A percentile compares a stretch with the other conserved stretches of the same genome.
Conservation (phyloP, 2,888 invertebrate genomes). For the Carcina quercana region DNA sequence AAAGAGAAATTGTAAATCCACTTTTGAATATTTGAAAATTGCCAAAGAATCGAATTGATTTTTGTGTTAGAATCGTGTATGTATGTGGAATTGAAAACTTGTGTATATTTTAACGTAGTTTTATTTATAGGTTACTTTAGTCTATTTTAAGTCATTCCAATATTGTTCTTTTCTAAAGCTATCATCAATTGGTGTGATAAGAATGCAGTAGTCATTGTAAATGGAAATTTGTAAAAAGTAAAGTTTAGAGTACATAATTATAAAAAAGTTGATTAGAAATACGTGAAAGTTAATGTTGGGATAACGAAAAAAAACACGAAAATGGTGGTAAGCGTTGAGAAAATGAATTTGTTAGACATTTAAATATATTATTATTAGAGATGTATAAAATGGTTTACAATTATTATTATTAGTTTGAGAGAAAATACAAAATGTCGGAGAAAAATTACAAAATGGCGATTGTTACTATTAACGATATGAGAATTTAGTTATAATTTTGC, state of each 20-base stretch:
- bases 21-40: slow-evolving; percentile 68
- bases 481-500: slow-evolving; percentile 75
- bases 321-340: slow-evolving; percentile 63
- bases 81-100: slow-evolving; percentile 41
- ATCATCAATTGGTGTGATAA: slow-evolving; percentile 53
- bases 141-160: slow-evolving; percentile 51
- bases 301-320: slow-evolving; percentile 50
- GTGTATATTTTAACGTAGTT: slow-evolving; percentile 1
- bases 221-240: slow-evolving; percentile 66
- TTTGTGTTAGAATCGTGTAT: slow-evolving; percentile 34
- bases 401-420: slow-evolving; percentile 69
- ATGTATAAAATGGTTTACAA: slow-evolving; percentile 72
- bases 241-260: slow-evolving; percentile 48
- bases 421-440: slow-evolving; percentile 53
- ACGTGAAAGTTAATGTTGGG: slow-evolving; percentile 63
- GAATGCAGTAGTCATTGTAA: slow-evolving; percentile 54
- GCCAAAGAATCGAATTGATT: slow-evolving; percentile 69
- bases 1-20: slow-evolving; percentile 65
- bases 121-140: slow-evolving; percentile 31
- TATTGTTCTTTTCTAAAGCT: slow-evolving; percentile 63
- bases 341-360: slow-evolving; percentile 73
- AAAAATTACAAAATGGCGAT: slow-evolving; percentile 64
- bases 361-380: slow-evolving; percentile 73
- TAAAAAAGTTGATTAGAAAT: slow-evolving; percentile 60
- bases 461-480: slow-evolving; percentile 74